Percentiles rank a stretch among this genome's conserved stretches.
phyloP scores from a whole-genome alignment of 1,140 invertebrate genomes.

The Lordiphosa mommai region DNA sequence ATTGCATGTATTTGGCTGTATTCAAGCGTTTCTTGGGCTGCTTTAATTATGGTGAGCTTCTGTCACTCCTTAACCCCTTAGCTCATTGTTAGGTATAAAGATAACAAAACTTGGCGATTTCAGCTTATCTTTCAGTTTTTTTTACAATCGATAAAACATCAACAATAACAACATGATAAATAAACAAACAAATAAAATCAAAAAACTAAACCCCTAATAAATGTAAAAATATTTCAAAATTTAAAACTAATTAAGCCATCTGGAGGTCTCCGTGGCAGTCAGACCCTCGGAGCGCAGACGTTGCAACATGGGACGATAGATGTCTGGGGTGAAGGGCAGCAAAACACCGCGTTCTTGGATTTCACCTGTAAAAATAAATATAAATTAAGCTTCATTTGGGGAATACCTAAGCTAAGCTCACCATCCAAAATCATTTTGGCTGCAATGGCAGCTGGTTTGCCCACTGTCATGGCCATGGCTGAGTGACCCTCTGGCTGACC shows the following conservation, averaged over 20 bases:
- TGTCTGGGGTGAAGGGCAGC: constrained; percentile 92
- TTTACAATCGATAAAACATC: no score
- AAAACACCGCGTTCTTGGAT: constrained; percentile 97
- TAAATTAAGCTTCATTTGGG: neutral
- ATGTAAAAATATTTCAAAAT: neutral
- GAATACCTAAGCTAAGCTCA: constrained; percentile 76
- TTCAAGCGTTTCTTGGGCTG: no score
- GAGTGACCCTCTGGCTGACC: constrained; percentile 93
- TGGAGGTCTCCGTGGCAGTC: constrained; percentile 85
- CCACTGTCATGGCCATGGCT: constrained; percentile 98
- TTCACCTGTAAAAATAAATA: constrained; percentile 85
- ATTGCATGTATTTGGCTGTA: no score
- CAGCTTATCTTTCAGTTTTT: no score
- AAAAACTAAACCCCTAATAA: no score
- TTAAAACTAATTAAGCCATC: constrained; percentile 55
- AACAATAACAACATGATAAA: no score
- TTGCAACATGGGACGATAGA: constrained; percentile 94
- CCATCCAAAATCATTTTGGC: constrained; percentile 97
- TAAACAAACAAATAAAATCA: no score
- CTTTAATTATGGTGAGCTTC: no score
- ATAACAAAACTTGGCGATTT: no score
- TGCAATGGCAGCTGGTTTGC: constrained; percentile 97
- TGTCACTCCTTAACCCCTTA: no score
- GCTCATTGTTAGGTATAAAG: no score
- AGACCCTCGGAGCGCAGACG: constrained; percentile 92